Evolutionary conservation across 35 echinoderm and acorn worm genomes (phyloP).

Genomic region (Antedon bifida): DNA sequence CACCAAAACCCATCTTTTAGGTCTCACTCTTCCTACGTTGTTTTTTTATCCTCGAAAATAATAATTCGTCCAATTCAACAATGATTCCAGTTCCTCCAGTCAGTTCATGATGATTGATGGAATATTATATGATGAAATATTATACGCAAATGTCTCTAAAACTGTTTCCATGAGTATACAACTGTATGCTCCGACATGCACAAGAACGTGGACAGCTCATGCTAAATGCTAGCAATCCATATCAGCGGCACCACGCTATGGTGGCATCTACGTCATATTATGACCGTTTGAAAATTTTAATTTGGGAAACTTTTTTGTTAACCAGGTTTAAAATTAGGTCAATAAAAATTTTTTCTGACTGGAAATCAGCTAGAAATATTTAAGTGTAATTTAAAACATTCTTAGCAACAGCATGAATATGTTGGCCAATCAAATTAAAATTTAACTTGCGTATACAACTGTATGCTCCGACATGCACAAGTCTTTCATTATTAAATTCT

Average conservation of each 20-base stretch:
- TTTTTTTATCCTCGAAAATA: not conserved
- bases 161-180: slow-evolving; percentile 1
- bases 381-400: no score
- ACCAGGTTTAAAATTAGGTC: no score
- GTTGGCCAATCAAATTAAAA: no score
- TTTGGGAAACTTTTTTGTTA: no score
- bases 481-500: not conserved
- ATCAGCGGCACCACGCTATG: not conserved
- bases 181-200: not conserved
- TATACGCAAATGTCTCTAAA: not conserved
- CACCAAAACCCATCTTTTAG: not conserved
- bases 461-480: no score
- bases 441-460: no score
- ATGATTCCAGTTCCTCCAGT: not conserved
- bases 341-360: no score
- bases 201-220: not conserved
- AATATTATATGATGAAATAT: slow-evolving; percentile 1
- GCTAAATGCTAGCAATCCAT: not conserved
- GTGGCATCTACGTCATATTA: not conserved
- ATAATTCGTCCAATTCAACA: not conserved
- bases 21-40: not conserved
- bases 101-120: not conserved
- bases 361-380: no score
- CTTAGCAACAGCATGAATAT: no score
- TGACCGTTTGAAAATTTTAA: not conserved